Evolutionary conservation across 35 echinoderm and acorn worm species (phyloP), one percentile per base, ranked within the genome.

Genomic region (Patiria miniata): DNA sequence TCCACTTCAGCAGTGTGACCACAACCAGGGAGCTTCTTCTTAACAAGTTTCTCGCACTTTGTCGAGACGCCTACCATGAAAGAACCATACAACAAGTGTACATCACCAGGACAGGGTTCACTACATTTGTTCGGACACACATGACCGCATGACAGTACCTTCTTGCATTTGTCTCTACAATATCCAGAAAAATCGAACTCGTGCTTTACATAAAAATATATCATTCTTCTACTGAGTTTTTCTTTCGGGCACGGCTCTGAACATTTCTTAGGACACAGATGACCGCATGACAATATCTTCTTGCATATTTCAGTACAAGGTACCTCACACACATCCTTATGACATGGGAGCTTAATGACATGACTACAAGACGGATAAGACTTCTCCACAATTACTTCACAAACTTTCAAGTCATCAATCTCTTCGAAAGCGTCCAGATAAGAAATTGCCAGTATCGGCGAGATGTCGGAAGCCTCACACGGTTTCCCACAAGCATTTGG

Each of bases 81-180:
- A 26, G 26, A 7, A 30, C 26, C 29, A 26, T 1, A 0, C 6
- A 32, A 12, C 19, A n/a, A 7, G 7, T n/a, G 19, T 32, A 1
- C 65, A 10, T 14, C 29, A 5, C 65, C 26, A 36, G 53, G 52
- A 22, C 82, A 84, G 17, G n/a, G 28, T 29, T 84, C 82, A 16
- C 39, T 17, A 26, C 82, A 84, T 34, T 36, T 59, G 23, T 61
- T 84, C 1, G 52, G 30, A 73, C 65, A 73, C 65, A 2, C 26
- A 73, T 73, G 65, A 8, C 65, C 65, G 34, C 65, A 73, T 73
- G 65, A 14, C 34, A 73, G 29, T 28, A 73, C 2, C 9, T 73
- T 73, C 65, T 1, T 10, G 34, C 65, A 73, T 73, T 73, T 73
- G 10, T 73, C 53, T 83, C 59, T 73, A 30, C 65, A 73, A 32